Percentiles rank a stretch among this genome's conserved stretches.
Conservation (phyloP, 2,797 vertebrate genomes). For the Fistularia tabacaria region DNA sequence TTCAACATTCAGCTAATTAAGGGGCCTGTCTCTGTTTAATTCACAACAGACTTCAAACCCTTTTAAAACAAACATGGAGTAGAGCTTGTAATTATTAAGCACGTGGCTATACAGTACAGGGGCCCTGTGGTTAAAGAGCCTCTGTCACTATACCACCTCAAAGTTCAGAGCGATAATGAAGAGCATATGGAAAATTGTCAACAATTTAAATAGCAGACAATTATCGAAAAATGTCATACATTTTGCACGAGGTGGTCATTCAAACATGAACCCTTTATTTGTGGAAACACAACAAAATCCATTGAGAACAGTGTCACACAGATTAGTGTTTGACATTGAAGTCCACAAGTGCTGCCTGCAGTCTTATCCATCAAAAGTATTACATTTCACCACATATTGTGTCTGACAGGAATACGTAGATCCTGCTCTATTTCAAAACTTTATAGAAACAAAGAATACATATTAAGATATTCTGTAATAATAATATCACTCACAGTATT, state of each 20-base stretch:
- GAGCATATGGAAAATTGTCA: too few species aligned
- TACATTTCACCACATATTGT: conserved; percentile 43
- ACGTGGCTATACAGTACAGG: conserved; percentile 24
- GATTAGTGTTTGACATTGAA: conserved; percentile 51
- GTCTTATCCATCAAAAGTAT: conserved; percentile 67
- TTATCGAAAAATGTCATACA: too few species aligned
- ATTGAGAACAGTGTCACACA: conserved; percentile 55
- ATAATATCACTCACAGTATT: conserved; percentile 75
- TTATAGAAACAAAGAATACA: conserved; percentile 66
- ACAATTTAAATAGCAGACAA: too few species aligned
- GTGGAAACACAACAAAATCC: conserved; percentile 56
- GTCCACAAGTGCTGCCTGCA: conserved; percentile 76
- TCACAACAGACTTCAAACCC: conserved; percentile 47
- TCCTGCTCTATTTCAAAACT: conserved; percentile 49
- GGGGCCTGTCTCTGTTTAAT: conserved; percentile 37
- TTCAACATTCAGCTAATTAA: conserved; percentile 43
- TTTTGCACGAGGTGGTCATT: conserved; percentile 13
- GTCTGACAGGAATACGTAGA: conserved; percentile 58
- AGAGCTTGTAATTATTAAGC: conserved; percentile 39
- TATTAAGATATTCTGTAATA: conserved; percentile 53
- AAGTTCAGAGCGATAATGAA: too few species aligned
- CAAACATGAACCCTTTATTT: conserved; percentile 70
- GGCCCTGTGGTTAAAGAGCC: conserved; percentile 9
- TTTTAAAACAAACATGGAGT: conserved; percentile 40
- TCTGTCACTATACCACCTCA: conserved; percentile 16